A percentile compares a stretch with the other conserved stretches of the same genome.
Evolutionary conservation across 2,797 vertebrate genomes (phyloP).

Genomic region (Catostomus latipinnis): DNA sequence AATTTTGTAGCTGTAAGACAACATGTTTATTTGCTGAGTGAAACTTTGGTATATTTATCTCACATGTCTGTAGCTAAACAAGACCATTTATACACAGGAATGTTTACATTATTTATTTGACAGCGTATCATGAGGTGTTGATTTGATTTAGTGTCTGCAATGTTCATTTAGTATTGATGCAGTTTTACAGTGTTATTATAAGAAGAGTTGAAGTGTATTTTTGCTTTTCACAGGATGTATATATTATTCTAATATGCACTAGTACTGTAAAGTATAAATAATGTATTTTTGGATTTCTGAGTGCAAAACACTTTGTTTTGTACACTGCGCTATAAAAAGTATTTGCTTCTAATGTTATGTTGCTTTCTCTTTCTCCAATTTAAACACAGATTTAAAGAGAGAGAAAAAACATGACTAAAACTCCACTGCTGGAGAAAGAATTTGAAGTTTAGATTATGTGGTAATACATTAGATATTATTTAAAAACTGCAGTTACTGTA

Average conservation of each 20-base stretch:
- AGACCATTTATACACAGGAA: conserved; percentile 7
- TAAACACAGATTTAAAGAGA: not conserved
- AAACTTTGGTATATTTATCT: not conserved
- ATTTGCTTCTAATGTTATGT: not conserved
- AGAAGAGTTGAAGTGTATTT: not conserved
- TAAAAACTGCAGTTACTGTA: too few species aligned
- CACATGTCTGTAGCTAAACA: not conserved
- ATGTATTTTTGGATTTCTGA: not conserved
- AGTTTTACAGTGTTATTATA: conserved; percentile 13
- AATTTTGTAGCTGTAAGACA: not conserved
- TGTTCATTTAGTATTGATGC: not conserved
- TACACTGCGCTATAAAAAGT: conserved; percentile 4
- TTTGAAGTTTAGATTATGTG: not conserved
- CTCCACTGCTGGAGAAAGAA: too few species aligned
- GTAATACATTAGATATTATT: not conserved
- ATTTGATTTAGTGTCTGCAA: conserved; percentile 5
- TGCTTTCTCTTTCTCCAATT: not conserved
- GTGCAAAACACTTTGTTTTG: conserved; percentile 5
- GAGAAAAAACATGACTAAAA: not conserved
- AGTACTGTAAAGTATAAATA: not conserved
- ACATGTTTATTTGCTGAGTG: not conserved
- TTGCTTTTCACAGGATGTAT: conserved; percentile 23
- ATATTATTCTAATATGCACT: not conserved
- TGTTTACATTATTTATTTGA: conserved; percentile 66
- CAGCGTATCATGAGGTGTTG: not conserved